phyloP scores from a whole-genome alignment of 2,113 vertebrate genomes.

The Anas platyrhynchos region DNA sequence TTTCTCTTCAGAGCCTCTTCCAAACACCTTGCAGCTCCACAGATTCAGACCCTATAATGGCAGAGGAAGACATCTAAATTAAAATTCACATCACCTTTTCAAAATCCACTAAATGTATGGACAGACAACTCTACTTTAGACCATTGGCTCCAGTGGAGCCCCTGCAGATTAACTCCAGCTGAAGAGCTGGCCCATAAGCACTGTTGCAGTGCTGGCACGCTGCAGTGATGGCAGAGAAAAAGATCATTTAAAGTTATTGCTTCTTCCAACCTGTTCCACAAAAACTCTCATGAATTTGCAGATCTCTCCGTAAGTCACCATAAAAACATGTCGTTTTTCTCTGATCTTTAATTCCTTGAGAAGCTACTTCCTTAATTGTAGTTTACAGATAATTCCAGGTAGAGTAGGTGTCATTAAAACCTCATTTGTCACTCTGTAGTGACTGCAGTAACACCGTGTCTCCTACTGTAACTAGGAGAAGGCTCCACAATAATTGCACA shows the following conservation, averaged over 20 bases:
- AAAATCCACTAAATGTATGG: accelerated
- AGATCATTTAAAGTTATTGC: not conserved
- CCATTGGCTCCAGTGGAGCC: accelerated
- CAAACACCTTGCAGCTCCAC: not conserved
- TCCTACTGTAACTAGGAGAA: slow-evolving; percentile 68
- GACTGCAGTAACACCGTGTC: slow-evolving; percentile 17
- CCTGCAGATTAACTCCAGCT: not conserved
- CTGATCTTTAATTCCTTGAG: slow-evolving; percentile 63
- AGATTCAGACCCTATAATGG: not conserved
- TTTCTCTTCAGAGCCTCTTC: not conserved
- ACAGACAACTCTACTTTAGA: not conserved
- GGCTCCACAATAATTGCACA: slow-evolving; percentile 62
- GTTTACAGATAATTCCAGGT: slow-evolving; percentile 70
- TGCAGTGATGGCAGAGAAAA: not conserved
- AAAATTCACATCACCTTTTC: not conserved
- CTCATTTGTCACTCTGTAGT: slow-evolving; percentile 54
- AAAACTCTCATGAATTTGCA: not conserved
- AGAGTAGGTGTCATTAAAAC: slow-evolving; percentile 61
- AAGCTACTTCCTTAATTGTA: slow-evolving; percentile 62
- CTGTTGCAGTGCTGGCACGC: not conserved
- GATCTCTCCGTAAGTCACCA: slow-evolving; percentile 36
- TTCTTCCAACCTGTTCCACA: not conserved
- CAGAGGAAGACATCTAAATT: not conserved
- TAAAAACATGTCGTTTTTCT: slow-evolving; percentile 29
- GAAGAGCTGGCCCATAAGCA: not conserved